Percentiles rank a stretch among this genome's conserved stretches.
Evolutionary conservation across 1,140 invertebrate genomes (phyloP).

Genomic region (Drosophila nigromelanica): DNA sequence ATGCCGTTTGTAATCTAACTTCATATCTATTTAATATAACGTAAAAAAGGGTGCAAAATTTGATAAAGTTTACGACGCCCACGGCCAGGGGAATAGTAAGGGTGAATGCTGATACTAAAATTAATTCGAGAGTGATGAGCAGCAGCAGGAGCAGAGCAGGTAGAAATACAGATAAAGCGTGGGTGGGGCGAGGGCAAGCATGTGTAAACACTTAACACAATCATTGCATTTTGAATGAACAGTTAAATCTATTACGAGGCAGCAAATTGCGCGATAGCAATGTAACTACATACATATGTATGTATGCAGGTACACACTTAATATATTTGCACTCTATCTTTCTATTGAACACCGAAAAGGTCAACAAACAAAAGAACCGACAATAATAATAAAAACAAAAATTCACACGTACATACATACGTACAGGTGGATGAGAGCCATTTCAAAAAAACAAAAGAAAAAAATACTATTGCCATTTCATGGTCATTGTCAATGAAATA

Average conservation of each 20-base stretch:
- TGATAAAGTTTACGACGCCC: constrained; percentile 56
- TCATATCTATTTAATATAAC: constrained; percentile 54
- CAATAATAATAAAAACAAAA: constrained; percentile 48
- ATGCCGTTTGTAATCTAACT: constrained; percentile 62
- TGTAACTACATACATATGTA: constrained; percentile 12
- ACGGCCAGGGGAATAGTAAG: not conserved
- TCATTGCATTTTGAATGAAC: constrained; percentile 40
- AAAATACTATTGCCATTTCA: constrained; percentile 58
- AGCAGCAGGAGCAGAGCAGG: constrained; percentile 11
- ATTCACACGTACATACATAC: constrained; percentile 56
- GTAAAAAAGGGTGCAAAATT: constrained; percentile 32
- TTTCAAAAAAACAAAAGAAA: constrained; percentile 25
- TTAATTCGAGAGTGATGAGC: constrained; percentile 24
- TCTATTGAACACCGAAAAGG: constrained; percentile 62
- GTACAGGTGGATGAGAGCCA: constrained; percentile 24
- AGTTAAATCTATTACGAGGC: constrained; percentile 38
- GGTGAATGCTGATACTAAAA: constrained; percentile 4
- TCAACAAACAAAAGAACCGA: constrained; percentile 63
- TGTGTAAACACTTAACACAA: constrained; percentile 68
- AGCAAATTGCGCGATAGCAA: constrained; percentile 34
- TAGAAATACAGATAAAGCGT: not conserved
- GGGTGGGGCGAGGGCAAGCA: constrained; percentile 45
- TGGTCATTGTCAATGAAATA: constrained; percentile 75
- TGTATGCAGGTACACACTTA: not conserved
- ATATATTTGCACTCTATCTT: constrained; percentile 5